Conservation (phyloP, 2,888 invertebrate genomes). For the Thereva nobilitata region DNA sequence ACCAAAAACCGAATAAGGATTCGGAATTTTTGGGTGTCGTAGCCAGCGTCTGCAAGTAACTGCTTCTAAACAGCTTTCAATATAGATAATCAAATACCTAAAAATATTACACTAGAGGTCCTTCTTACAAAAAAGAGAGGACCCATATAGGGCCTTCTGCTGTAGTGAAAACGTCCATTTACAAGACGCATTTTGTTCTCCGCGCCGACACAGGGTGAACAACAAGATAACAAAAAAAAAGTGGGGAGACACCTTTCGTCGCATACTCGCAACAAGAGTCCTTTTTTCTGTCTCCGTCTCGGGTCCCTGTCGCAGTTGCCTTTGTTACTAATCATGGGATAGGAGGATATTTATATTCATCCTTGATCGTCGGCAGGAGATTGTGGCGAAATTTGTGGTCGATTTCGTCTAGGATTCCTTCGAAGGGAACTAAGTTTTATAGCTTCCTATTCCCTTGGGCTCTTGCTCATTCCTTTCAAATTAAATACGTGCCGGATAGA, state of each 20-base stretch:
- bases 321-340: constrained; percentile 40
- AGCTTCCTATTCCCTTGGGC: constrained; percentile 8
- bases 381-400: constrained; percentile 41
- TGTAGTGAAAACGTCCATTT: no score
- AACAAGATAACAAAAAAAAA: constrained; percentile 6
- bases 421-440: constrained; percentile 10
- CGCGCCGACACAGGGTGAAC: no score
- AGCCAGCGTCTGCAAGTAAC: constrained; percentile 22
- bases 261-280: neutral
- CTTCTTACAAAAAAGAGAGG: constrained; percentile 6
- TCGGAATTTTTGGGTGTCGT: neutral
- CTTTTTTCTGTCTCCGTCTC: neutral
- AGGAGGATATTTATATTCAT: constrained; percentile 41
- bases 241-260: neutral
- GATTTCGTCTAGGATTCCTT: constrained; percentile 19
- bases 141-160: neutral
- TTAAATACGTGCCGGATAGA: neutral
- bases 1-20: constrained; percentile 2
- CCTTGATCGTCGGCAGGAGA: constrained; percentile 41
- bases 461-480: constrained; percentile 22
- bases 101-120: constrained; percentile 34
- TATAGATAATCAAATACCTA: constrained; percentile 36
- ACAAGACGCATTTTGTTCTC: no score
- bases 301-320: constrained; percentile 10
- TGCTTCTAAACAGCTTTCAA: constrained; percentile 30